Percentiles rank a stretch among this genome's conserved stretches.
These are phyloP conservation scores for Fukomys damarensis DNA, from an alignment of 2,113 vertebrate species.

Conservation along the genomic window DNA sequence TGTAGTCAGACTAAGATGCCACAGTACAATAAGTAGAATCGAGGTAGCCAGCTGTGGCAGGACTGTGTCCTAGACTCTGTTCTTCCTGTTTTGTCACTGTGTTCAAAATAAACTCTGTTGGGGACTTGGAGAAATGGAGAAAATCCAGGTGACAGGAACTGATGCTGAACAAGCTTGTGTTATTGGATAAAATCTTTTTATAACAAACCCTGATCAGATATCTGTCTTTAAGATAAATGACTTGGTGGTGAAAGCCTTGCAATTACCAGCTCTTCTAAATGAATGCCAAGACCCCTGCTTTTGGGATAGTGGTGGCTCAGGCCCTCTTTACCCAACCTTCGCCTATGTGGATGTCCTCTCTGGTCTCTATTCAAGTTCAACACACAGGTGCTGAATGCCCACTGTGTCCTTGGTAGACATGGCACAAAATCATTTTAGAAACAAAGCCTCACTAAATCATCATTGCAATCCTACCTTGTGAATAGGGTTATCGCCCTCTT, in stretches of 20 bases:
- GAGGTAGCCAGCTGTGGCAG: background rate
- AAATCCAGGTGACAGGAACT: constrained; percentile 66
- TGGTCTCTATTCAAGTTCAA: constrained; percentile 36
- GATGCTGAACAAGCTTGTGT: constrained; percentile 64
- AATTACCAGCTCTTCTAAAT: constrained; percentile 61
- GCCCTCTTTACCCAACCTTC: background rate
- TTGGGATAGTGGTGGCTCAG: background rate
- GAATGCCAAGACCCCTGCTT: constrained; percentile 28
- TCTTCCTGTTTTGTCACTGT: constrained; percentile 21
- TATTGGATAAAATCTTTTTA: constrained; percentile 68
- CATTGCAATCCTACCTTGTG: background rate
- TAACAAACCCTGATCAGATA: constrained; percentile 58
- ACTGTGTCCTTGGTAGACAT: background rate
- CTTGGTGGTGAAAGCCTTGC: background rate
- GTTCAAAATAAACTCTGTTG: constrained; percentile 50
- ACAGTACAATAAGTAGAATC: constrained; percentile 28
- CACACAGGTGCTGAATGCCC: background rate
- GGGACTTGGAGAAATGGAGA: constrained; percentile 38
- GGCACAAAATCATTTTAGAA: constrained; percentile 12
- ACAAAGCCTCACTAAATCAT: constrained; percentile 44
- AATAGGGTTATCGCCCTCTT: background rate
- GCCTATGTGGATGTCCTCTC: constrained; percentile 4
- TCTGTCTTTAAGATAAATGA: constrained; percentile 68
- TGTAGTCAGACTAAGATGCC: background rate
- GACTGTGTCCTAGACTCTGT: background rate